Evolutionary conservation across 23 tunicate species (phyloP).

Genomic region (Styela clava): DNA sequence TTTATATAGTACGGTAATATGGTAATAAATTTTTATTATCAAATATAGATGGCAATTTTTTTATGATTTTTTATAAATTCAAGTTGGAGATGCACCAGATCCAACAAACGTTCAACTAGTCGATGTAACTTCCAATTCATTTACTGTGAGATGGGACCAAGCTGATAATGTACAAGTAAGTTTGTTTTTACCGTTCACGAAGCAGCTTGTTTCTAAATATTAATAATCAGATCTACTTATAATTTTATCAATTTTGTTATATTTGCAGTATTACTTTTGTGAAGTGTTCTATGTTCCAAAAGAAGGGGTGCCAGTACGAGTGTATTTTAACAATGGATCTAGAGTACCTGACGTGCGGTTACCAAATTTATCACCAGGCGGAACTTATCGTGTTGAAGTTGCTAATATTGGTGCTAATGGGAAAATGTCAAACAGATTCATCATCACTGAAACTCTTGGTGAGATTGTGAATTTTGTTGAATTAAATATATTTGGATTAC

Average conservation of each 20-base stretch:
- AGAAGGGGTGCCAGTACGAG: background rate
- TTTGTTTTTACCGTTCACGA: too few species aligned
- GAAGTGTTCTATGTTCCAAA: background rate
- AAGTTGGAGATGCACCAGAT: background rate
- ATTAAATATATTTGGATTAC: background rate
- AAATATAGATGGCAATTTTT: too few species aligned
- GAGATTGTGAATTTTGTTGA: background rate
- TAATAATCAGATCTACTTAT: too few species aligned
- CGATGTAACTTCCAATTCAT: background rate
- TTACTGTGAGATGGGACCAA: constrained; percentile 17
- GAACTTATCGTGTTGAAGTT: background rate
- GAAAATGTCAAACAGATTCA: background rate
- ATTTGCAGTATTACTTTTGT: background rate
- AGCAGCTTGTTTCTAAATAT: too few species aligned
- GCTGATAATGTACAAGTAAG: constrained; percentile 1
- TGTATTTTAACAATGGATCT: background rate
- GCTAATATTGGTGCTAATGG: background rate
- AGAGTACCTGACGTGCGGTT: background rate
- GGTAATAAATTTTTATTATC: too few species aligned
- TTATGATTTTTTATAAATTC: background rate
- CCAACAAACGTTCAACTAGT: constrained; percentile 5
- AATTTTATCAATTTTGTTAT: too few species aligned
- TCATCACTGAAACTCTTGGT: background rate
- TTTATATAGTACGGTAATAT: too few species aligned
- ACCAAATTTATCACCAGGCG: background rate